Evolutionary conservation across 2,888 invertebrate genomes (phyloP), one percentile per base, ranked within the genome.

Genomic region (Caenorhabditis imperialis): DNA sequence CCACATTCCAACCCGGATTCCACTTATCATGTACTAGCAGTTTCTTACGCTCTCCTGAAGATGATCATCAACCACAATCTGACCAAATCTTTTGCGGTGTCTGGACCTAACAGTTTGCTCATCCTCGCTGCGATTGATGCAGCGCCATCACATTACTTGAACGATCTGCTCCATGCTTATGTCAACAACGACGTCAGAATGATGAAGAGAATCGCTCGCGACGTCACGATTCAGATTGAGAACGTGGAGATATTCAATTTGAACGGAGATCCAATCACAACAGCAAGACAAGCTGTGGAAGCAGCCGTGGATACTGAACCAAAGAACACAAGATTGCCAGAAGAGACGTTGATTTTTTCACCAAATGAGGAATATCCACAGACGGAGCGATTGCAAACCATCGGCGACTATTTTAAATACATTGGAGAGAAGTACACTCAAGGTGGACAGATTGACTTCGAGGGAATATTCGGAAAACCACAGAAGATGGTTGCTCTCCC

Each of bases 161-260:
- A 78, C 44, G 78, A 78, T 58, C 65, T 78, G 20, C 42, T 78
- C 4, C 63, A 71, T 35, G 60, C 75, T 8, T 74, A 47, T 47
- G 69, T 58, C 0, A 65, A 60, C 23, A 60, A 69, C 38, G 78
- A 78, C 33, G 33, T 74, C n/a, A 25, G 78, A 42, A 54, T 60
- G 40, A 70, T 78, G 75, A 78, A 78, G 18, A 27, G 78, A 38
- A 75, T 75, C 25, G 69, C 73, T 18, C 25, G 78, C 51, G 75
- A 78, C 53, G 61, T 78, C 8, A 60, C 67, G 1, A 54, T 74
- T 35, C 57, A 60, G 10, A 54, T 71, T 18, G 70, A 75, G 14
- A 51, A 65, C 22, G 16, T 69, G 1, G 63, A 78, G 40, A 16
- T 78, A 1, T 37, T 70, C 6, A 60, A 70, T 47, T 25, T 65